Conservation (phyloP, 2,888 invertebrate species). For the Ophraella communa region DNA sequence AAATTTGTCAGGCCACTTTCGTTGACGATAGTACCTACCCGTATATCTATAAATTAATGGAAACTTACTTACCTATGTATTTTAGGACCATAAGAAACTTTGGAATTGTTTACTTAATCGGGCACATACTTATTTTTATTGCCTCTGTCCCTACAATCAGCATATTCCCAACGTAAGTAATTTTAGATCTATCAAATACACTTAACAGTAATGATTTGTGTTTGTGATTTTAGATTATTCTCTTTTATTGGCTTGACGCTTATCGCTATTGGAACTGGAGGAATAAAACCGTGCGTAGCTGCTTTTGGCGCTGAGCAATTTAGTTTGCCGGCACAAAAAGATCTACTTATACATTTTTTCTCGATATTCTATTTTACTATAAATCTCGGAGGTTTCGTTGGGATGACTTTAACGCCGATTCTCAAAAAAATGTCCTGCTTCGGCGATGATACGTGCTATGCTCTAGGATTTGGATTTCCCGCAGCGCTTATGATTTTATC, state of each 20-base stretch:
- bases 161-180: conserved; percentile 65
- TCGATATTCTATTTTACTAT: conserved; percentile 85
- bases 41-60: background rate
- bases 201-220: background rate
- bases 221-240: conserved; percentile 58
- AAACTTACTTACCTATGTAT: conserved; percentile 37
- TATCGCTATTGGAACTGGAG: conserved; percentile 81
- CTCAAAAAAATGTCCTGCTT: conserved; percentile 72
- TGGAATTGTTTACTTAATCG: conserved; percentile 74
- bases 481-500: conserved; percentile 74
- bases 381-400: conserved; percentile 72
- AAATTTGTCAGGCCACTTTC: no score
- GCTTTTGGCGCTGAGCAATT: conserved; percentile 90
- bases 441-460: conserved; percentile 74
- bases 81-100: conserved; percentile 77
- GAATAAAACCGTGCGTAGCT: conserved; percentile 86
- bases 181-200: no score
- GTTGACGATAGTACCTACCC: background rate
- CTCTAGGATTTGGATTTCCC: conserved; percentile 79
- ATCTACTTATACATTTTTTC: conserved; percentile 75
- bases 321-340: conserved; percentile 70
- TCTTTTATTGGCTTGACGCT: conserved; percentile 65
- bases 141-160: conserved; percentile 66
- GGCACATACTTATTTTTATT: conserved; percentile 71
- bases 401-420: conserved; percentile 75